Base-by-base conservation (phyloP, 1,140 invertebrate genomes). In the Hycleus phaleratus region DNA sequence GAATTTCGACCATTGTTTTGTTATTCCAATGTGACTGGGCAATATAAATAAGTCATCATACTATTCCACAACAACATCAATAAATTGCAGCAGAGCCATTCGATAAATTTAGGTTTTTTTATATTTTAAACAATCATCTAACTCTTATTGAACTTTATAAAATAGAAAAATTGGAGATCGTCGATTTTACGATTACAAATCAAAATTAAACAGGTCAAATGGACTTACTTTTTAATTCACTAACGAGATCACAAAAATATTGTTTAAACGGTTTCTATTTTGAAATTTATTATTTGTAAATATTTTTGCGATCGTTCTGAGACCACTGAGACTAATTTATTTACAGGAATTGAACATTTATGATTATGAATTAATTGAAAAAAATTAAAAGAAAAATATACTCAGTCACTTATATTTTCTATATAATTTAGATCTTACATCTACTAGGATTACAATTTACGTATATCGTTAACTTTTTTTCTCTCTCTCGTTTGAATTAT, bases 401-500 rank as follows among this genome's bases (percentile, higher is more conserved):
- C 51, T 60, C 58, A 55, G 58, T 56, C 51, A 56, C 58, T 55
- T 46, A 46, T 11, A 11, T 42, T 8, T 18, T 51, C 38, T 38
- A 40, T 42, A 40, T 51, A 46, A 59, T 53, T 59, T 54, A 47
- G 51, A 49, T 12, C 60, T 59, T 62, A 62, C 46, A 61, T 40
- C 58, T 63, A 62, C 54, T 66, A 67, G 62, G 62, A 65, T 56
- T 56, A 55, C 60, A 60, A 52, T 56, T 68, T 66, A 68, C 66
- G 66, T 68, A 68, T 68, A 68, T 68, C 63, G 62, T 64, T 68
- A 50, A 56, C 11, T 49, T 47, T 63, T 52, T 55, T 55, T 42
- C 9, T 42, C 10, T 39, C 38, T 10, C 6, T 39, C 38, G 38
- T 42, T 54, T 55, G 51, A 51, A 52, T 52, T 66, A 66, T 66